Evolutionary conservation across 2,113 vertebrate species (phyloP).

Genomic region (Syngnathus typhle): DNA sequence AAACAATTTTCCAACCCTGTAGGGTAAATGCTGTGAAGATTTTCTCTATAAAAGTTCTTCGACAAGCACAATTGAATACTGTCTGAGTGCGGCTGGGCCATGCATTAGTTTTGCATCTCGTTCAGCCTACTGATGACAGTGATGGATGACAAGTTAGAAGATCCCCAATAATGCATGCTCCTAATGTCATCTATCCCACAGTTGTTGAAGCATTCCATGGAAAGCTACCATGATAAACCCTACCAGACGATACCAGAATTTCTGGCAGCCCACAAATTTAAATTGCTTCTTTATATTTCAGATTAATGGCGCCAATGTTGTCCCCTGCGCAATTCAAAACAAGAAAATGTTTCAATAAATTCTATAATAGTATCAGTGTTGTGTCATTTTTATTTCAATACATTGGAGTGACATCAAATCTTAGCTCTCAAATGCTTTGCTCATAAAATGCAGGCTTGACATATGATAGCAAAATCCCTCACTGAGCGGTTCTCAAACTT

Average conservation of each 20-base stretch:
- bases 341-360: not conserved
- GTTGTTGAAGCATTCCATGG: constrained; percentile 2
- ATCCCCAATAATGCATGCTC: not conserved
- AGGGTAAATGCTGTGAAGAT: not conserved
- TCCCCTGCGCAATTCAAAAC: not conserved
- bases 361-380: not conserved
- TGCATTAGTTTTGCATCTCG: constrained; percentile 2
- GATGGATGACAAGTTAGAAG: constrained; percentile 4
- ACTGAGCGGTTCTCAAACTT: not conserved
- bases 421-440: not conserved
- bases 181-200: constrained; percentile 1
- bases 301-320: not conserved
- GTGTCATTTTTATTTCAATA: not conserved
- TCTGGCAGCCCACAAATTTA: not conserved
- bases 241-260: not conserved
- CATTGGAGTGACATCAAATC: not conserved
- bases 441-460: not conserved
- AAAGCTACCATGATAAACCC: constrained; percentile 3
- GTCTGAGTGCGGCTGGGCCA: not conserved
- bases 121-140: constrained; percentile 2
- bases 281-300: not conserved
- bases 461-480: not conserved
- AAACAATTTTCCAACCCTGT: not conserved
- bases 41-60: not conserved
- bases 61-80: not conserved